A percentile compares a stretch with the other conserved stretches of the same genome.
These are phyloP conservation scores for Xiphydria camelus DNA, from an alignment of 2,888 invertebrate genomes.

Conservation along the genomic window DNA sequence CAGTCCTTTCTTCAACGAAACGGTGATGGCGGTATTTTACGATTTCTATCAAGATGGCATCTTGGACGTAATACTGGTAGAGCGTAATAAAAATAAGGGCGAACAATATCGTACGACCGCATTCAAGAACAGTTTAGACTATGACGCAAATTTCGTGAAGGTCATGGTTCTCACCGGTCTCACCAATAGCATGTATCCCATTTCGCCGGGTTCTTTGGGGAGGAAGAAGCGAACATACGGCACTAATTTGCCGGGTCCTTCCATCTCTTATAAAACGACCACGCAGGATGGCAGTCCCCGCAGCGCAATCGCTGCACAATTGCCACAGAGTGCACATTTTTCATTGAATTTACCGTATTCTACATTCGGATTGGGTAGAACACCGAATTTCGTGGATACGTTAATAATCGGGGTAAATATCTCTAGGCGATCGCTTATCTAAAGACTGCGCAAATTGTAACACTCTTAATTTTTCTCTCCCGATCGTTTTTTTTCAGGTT, in stretches of 20 bases:
- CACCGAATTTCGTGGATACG: slow-evolving; percentile 95
- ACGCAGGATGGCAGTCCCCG: slow-evolving; percentile 84
- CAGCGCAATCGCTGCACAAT: slow-evolving; percentile 81
- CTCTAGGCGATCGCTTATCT: not conserved
- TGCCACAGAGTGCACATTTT: slow-evolving; percentile 90
- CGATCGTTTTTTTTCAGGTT: slow-evolving; percentile 37
- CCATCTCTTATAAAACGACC: slow-evolving; percentile 82
- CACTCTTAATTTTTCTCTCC: not conserved
- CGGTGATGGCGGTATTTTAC: slow-evolving; percentile 87
- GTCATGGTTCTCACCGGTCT: slow-evolving; percentile 89
- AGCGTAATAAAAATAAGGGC: slow-evolving; percentile 56
- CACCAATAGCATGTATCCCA: slow-evolving; percentile 71
- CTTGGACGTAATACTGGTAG: slow-evolving; percentile 83
- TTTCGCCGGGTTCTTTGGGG: slow-evolving; percentile 74
- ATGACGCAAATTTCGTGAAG: slow-evolving; percentile 95
- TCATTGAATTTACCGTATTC: slow-evolving; percentile 93
- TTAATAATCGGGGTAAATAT: slow-evolving; percentile 74
- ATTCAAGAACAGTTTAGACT: slow-evolving; percentile 84
- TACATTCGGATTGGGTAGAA: slow-evolving; percentile 95
- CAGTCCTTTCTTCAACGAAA: slow-evolving; percentile 70
- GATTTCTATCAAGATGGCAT: slow-evolving; percentile 94
- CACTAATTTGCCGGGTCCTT: slow-evolving; percentile 90
- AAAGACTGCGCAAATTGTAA: not conserved
- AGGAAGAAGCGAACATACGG: slow-evolving; percentile 80
- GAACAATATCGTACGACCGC: slow-evolving; percentile 69